Conservation (phyloP, 2,888 invertebrate genomes). For the Hartigia nigra region DNA sequence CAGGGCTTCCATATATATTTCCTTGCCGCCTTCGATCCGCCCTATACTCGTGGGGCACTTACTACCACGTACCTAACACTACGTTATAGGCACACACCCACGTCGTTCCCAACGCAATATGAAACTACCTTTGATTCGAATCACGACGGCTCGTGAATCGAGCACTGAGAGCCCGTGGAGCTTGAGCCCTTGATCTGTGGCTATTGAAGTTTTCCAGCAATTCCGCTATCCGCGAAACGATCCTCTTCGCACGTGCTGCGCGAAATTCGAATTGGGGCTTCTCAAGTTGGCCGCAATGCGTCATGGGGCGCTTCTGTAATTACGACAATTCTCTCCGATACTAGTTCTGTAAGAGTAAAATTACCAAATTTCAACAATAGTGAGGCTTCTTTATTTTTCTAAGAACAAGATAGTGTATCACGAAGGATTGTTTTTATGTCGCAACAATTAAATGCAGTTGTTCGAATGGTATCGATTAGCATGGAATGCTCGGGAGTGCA, state of each 20-base stretch:
- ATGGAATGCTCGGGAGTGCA: neutral
- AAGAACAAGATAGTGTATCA: neutral
- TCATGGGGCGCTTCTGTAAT: neutral
- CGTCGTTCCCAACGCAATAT: neutral
- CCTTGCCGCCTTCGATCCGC: neutral
- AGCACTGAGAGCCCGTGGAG: neutral
- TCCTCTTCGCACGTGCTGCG: neutral
- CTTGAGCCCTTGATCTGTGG: neutral
- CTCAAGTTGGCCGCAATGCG: neutral
- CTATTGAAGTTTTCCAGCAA: neutral
- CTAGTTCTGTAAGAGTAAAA: neutral
- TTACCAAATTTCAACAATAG: neutral
- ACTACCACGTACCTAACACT: neutral
- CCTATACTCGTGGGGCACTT: neutral
- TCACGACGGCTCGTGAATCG: neutral
- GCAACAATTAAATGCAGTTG: neutral
- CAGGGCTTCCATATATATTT: neutral
- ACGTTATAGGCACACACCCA: neutral
- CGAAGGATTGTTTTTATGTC: neutral
- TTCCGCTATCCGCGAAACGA: neutral
- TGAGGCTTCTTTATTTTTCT: neutral
- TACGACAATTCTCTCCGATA: neutral
- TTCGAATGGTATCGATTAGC: neutral
- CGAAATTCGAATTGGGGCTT: neutral
- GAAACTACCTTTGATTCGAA: neutral